These are phyloP conservation scores for Crotalus helleri DNA, from an alignment of 2,113 vertebrate species.

Conservation along the genomic window DNA sequence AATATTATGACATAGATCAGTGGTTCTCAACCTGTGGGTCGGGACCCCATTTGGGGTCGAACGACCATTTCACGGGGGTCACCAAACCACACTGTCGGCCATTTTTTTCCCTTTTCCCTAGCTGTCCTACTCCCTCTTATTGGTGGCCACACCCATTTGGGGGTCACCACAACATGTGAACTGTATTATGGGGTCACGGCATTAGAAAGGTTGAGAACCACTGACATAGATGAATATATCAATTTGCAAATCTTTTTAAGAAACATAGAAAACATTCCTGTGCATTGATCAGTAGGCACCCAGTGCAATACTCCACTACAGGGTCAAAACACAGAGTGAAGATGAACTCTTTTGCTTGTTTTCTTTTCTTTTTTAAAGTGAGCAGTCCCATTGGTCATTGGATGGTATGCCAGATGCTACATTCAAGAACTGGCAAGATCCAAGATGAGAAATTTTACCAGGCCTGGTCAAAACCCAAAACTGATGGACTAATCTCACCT, in stretches of 20 bases:
- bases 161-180: too few species aligned
- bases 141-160: too few species aligned
- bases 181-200: too few species aligned
- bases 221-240: neutral
- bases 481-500: neutral
- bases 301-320: neutral
- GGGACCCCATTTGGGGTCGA: too few species aligned
- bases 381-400: neutral
- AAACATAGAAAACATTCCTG: neutral
- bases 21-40: too few species aligned
- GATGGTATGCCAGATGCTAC: neutral
- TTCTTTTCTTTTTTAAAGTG: neutral
- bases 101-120: too few species aligned
- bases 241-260: neutral
- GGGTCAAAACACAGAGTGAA: neutral
- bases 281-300: neutral
- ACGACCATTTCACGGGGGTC: too few species aligned
- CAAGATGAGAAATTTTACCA: neutral
- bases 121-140: too few species aligned
- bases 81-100: too few species aligned
- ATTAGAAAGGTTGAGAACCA: too few species aligned
- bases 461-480: neutral
- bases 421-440: neutral
- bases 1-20: neutral
- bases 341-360: neutral